Evolutionary conservation across 1,140 invertebrate species (phyloP), one percentile per base, ranked within the genome.

Genomic region (Atta texana): DNA sequence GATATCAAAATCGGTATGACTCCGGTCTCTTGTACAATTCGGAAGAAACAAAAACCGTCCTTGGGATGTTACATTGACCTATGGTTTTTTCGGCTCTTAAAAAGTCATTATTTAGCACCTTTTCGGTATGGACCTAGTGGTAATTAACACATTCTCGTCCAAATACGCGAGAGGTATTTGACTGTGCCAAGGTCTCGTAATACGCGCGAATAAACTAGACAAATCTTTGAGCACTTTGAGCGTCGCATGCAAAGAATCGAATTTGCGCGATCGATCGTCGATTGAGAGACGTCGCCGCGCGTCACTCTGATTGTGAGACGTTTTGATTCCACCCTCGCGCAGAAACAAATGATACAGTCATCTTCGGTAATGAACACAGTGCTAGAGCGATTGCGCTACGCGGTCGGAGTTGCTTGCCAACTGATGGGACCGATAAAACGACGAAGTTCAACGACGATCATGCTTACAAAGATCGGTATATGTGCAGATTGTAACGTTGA

Each of bases 71-170:
- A 51, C 69, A n/a, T 84, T 84, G 69, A 75, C 71, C 69, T 28
- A 66, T 16, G 66, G 21, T 51, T 78, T 51, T 78, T 86, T 86
- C 59, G 51, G n/a, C 68, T 87, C 34, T 72, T 89, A 91, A 89
- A 82, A 84, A 86, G 88, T 92, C 81, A 91, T 92, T 91, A 92
- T 90, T 92, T 90, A 92, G 64, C 91, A 86, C 88, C 88, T 91
- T 59, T 72, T 71, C 59, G 66, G 85, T 76, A 81, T 90, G 75
- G 84, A 72, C 86, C 80, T 71, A 88, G 51, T 24, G 21, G 44
- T 81, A 85, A 81, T 92, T 92, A 91, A 76, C 91, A 89, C 88
- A 4, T 51, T 53, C 39, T 51, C 66, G 84, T 82, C 74, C 80
- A 63, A 85, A 7, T 39, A 68, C 78, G 51, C 49, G 72, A 49